Evolutionary conservation across 2,113 vertebrate genomes (phyloP), one percentile per base, ranked within the genome.

Genomic region (Gallinago media): DNA sequence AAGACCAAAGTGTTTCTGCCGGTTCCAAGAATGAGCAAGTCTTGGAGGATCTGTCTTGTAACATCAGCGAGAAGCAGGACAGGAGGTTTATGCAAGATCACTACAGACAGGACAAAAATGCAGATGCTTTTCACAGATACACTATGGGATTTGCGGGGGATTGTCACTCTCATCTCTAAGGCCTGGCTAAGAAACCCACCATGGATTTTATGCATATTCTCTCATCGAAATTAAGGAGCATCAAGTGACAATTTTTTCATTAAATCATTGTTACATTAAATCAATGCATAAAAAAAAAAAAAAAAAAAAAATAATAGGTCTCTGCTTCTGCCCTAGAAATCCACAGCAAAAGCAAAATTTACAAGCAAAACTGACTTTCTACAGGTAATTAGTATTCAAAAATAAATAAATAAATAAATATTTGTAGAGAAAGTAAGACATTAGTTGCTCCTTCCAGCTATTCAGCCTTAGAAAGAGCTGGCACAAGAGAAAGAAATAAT

Each of bases 101-200:
- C 8, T 65, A 42, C 15, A 56, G 15, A 15, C 7, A 18, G 23
- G 27, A 46, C 8, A 38, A 54, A 85, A 85, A 44, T 12, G 7
- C 14, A 47, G 38, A 29, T 19, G 7, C 11, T 34, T 12, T 55
- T 70, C 18, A 16, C n/a, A 61, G 19, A 44, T 20, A 29, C 2
- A 27, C 7, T 12, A 1, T 40, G 34, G 34, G 27, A 21, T 12
- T 71, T 34, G 13, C 0, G 0, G 8, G 6, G 3, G 4, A 8
- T 40, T 38, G 5, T 40, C 17, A 32, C 2, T 59, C 15, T 12
- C 4, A 20, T 27, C 11, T 46, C 32, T 34, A 49, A 6, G 22
- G 5, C 2, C 32, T 9, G 5, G 18, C 11, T 68, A 47, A 9
- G 20, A 11, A 80, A 62, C 8, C 1, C 21, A 71, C 27, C 1